Base-by-base conservation (phyloP, 2,113 vertebrate species). In the Stomatorhinus ivindoensis region DNA sequence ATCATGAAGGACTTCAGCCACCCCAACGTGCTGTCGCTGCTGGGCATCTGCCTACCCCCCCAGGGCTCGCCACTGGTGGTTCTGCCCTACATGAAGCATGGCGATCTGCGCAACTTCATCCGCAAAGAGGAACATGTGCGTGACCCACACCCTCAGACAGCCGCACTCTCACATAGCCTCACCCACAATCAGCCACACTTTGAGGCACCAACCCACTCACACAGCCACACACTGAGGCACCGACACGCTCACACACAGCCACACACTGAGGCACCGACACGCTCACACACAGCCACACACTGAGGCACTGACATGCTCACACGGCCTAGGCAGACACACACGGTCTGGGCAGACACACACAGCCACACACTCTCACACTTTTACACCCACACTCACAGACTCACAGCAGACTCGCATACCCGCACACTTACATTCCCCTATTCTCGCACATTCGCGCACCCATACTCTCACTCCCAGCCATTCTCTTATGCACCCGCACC, bases 1-100 rank as follows among this genome's bases (percentile, higher is more conserved):
- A 99, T 99, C 92, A 99, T 99, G 98, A 99, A 99, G 93, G 98
- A 99, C 92, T 99, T 99, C 92, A 98, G 97, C 91, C 98, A 99
- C 92, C 94, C 96, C 39, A 99, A 99, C 1, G 98, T 99, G 19
- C 95, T 99, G n/a, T 99, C 98, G 0, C 96, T 99, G 85, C 95
- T 99, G 94, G 98, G 98, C 58, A 99, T 99, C 94, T 99, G 98
- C 92, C 97, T 99, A 89, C 97, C 97, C 0, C 97, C 92, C 0
- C 97, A 99, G 93, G 98, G 98, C 19, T 99, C 98, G 0, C 98
- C 98, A 0, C 94, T 99, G 89, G 97, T 99, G 0, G 96, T 99
- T 7, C 95, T 99, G 88, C 98, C 98, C 0, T 99, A 99, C 91
- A 99, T 99, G 98, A 99, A 99, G 94, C 98, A 99, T 0, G 98